Percentiles rank a stretch among this genome's conserved stretches.
Conservation (phyloP, 1,140 invertebrate species). For the Zaprionus inermis region DNA sequence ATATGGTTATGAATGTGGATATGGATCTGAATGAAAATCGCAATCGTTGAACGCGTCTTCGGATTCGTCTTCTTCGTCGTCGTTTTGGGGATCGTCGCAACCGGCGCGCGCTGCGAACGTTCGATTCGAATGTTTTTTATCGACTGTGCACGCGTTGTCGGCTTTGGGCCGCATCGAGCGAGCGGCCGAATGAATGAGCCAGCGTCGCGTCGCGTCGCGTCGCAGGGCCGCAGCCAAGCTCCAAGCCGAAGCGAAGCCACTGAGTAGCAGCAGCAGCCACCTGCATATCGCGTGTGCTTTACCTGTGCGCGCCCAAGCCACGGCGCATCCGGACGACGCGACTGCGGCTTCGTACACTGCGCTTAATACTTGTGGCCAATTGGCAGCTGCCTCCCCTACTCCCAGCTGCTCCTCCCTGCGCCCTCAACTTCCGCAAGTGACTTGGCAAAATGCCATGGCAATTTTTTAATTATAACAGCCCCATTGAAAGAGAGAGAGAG, state of each 20-base stretch:
- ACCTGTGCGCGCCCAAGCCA: constrained; percentile 53
- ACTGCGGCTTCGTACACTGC: constrained; percentile 55
- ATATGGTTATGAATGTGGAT: constrained; percentile 34
- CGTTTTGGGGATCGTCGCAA: neutral
- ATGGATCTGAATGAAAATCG: constrained; percentile 62
- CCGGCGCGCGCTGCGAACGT: constrained; percentile 64
- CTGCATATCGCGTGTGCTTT: constrained; percentile 61
- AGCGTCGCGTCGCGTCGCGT: constrained; percentile 33
- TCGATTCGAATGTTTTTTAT: constrained; percentile 79
- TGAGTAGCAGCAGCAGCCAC: constrained; percentile 53
- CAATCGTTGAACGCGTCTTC: constrained; percentile 43
- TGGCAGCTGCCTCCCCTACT: constrained; percentile 9
- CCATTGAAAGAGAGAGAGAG: constrained; percentile 41
- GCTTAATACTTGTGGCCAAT: constrained; percentile 63
- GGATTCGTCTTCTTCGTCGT: constrained; percentile 14
- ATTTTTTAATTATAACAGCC: constrained; percentile 72
- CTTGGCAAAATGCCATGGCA: constrained; percentile 64
- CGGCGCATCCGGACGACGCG: constrained; percentile 60
- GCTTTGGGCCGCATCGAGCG: constrained; percentile 46
- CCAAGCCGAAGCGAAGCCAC: constrained; percentile 36
- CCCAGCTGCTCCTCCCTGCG: neutral
- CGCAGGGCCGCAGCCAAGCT: constrained; percentile 51
- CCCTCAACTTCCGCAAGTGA: constrained; percentile 24
- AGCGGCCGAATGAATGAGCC: constrained; percentile 11
- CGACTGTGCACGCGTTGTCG: constrained; percentile 73